Evolutionary conservation across 2,888 invertebrate genomes (phyloP).

Genomic region (Leptinotarsa tumamoca): DNA sequence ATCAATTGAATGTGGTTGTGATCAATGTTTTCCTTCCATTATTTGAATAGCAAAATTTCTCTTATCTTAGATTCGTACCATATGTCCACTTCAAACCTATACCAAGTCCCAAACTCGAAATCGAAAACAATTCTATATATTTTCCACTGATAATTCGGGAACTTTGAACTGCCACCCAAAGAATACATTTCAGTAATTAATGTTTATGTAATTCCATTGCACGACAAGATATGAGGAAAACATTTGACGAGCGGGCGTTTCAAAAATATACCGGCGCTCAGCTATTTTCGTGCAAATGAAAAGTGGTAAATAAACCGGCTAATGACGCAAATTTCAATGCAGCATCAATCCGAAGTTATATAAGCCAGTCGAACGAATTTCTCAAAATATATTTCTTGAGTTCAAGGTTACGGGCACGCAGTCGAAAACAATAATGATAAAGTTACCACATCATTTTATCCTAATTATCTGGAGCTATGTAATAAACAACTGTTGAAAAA

Average conservation of each 20-base stretch:
- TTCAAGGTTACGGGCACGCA: conserved; percentile 2
- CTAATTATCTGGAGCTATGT: not conserved
- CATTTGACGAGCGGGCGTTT: not conserved
- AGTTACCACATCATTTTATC: not conserved
- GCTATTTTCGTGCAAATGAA: conserved; percentile 1
- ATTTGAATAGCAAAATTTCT: no score
- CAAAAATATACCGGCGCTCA: conserved; percentile 6
- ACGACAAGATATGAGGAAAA: not conserved
- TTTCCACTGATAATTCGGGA: not conserved
- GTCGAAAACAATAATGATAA: not conserved
- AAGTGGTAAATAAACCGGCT: not conserved
- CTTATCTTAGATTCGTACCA: no score
- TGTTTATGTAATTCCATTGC: not conserved
- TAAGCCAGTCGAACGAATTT: not conserved
- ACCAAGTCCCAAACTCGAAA: not conserved
- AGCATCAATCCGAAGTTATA: not conserved
- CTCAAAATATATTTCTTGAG: not conserved
- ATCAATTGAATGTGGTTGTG: no score
- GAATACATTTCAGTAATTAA: not conserved
- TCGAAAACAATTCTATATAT: not conserved
- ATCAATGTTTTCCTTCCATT: no score
- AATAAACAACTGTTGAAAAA: no score
- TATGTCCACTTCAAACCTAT: no score
- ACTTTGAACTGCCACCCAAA: not conserved
- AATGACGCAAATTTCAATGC: conserved; percentile 3